phyloP scores from a whole-genome alignment of 2,888 invertebrate species.

The Stenurella melanura region DNA sequence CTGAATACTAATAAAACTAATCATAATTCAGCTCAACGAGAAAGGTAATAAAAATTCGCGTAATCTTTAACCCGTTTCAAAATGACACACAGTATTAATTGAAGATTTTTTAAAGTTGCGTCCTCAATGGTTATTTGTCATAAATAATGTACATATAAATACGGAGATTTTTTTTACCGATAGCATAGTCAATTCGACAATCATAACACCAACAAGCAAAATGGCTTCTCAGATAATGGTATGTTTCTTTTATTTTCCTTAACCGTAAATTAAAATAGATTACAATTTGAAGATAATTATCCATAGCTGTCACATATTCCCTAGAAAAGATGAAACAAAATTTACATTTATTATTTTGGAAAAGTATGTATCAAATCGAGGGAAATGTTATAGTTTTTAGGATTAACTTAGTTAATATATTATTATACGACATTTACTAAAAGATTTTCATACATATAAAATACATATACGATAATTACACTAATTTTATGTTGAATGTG shows the following conservation, averaged over 20 bases:
- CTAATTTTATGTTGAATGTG: too few relatives aligned
- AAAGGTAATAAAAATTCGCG: constrained; percentile 18
- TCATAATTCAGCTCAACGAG: constrained; percentile 27
- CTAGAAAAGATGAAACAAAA: too few relatives aligned
- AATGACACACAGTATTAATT: constrained; percentile 44
- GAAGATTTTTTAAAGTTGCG: constrained; percentile 39
- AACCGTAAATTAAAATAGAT: not conserved
- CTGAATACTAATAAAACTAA: constrained; percentile 35
- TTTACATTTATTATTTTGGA: too few relatives aligned
- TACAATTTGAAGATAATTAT: not conserved
- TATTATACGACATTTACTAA: too few relatives aligned
- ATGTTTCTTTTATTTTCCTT: constrained; percentile 31
- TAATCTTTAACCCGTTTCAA: constrained; percentile 45
- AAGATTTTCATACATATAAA: too few relatives aligned
- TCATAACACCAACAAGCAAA: constrained; percentile 47
- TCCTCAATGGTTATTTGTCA: constrained; percentile 6
- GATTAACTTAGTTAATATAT: too few relatives aligned
- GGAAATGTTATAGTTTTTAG: too few relatives aligned
- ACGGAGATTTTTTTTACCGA: constrained; percentile 35
- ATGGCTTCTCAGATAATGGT: constrained; percentile 58
- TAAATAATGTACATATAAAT: constrained; percentile 50
- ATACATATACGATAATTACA: too few relatives aligned
- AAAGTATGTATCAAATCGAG: too few relatives aligned
- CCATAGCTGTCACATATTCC: too few relatives aligned
- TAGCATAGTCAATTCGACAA: constrained; percentile 53